A percentile compares a stretch with the other conserved stretches of the same genome.
phyloP scores from a whole-genome alignment of 2,797 vertebrate species.

The Morelia viridis region DNA sequence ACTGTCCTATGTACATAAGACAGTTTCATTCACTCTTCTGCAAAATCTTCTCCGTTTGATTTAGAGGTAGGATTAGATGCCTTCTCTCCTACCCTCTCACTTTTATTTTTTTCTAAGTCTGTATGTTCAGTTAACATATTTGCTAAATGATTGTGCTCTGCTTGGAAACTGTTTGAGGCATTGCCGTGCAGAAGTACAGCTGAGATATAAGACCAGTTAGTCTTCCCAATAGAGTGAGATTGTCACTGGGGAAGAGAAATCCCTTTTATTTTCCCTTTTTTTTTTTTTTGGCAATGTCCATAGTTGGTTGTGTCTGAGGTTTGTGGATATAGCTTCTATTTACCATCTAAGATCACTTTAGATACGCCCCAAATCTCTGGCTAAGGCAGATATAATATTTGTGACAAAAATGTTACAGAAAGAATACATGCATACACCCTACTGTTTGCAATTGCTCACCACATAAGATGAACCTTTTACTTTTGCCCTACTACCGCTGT shows the following conservation, averaged over 20 bases:
- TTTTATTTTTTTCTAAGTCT: neutral
- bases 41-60: neutral
- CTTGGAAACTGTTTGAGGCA: neutral
- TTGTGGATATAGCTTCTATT: neutral
- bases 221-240: neutral
- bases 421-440: neutral
- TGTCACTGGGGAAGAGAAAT: neutral
- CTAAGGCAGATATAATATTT: neutral
- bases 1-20: neutral
- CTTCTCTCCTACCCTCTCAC: neutral
- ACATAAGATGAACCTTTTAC: neutral
- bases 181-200: neutral
- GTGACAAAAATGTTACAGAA: neutral
- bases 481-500: neutral
- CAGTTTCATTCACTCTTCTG: neutral
- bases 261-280: neutral
- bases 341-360: neutral
- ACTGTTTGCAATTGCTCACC: neutral
- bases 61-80: neutral
- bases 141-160: neutral
- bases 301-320: neutral
- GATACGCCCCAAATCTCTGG: neutral
- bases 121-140: neutral
- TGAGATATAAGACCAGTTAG: too few relatives aligned
- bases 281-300: neutral